Base-by-base conservation (phyloP, 2,888 invertebrate species). In the Chrysina gloriosa region DNA sequence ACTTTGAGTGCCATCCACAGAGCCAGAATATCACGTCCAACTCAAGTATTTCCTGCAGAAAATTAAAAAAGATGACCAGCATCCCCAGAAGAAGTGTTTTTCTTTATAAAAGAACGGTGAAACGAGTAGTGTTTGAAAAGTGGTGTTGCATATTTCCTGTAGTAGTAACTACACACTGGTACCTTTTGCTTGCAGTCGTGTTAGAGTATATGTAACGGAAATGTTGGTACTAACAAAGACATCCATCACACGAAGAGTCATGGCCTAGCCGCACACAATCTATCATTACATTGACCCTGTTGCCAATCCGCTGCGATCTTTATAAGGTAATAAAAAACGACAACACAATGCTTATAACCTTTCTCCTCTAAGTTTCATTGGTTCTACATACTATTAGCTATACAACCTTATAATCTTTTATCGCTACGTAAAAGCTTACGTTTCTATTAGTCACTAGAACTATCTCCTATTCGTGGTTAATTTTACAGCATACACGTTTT, bases 1-100 rank as follows among this genome's bases (percentile, higher is more conserved):
- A 87, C 88, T 89, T 88, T 88, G 88, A 88, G 89, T 89, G 89
- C 88, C 89, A 89, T 89, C 88, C 82, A 75, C 81, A 81, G 82
- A 79, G 80, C 75, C 79, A 71, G 73, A 70, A 58, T 61, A 63
- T 36, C 52, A 39, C 67, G 47, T 61, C 58, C 39, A 50, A 39
- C 56, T 64, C 48, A 25, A 34, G 21, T 50, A 50, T 29, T 6
- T n/a, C 29, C 5, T 11, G 2, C 4, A 39, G 11, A 31, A 45
- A 27, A 23, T 11, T 7, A 65, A 39, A 23, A 31, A 21, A 27
- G 21, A 47, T 1, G n/a, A 42, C 19, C 2, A 63, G 29, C 27
- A 34, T n/a, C 34, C 23, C 9, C 61, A 45, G 39, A 11, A 50
- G 48, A 48, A 63, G 48, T 63, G 63, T 19, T 58, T 58, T 39